Percentiles rank a stretch among this genome's conserved stretches.
Conservation (phyloP, 1,140 invertebrate species). For the Arctopsyche grandis region DNA sequence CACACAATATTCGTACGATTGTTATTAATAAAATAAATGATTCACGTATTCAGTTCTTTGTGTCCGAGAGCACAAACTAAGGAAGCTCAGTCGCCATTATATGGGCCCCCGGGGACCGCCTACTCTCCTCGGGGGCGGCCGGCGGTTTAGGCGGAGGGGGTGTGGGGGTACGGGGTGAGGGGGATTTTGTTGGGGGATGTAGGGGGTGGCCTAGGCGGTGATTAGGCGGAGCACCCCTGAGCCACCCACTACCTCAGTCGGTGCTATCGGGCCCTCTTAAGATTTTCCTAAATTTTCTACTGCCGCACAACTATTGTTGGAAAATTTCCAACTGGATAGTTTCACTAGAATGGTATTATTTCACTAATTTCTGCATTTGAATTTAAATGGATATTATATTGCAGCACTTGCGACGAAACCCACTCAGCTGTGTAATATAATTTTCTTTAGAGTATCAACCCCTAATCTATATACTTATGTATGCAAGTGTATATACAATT, state of each 20-base stretch:
- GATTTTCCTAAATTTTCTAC: conserved; percentile 41
- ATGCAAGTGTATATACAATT: no score
- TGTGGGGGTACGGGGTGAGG: not conserved
- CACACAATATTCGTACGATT: no score
- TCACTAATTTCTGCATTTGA: no score
- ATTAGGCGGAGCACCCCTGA: conserved; percentile 17
- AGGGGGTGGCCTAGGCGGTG: conserved; percentile 10
- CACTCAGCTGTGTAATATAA: no score
- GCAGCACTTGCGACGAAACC: no score
- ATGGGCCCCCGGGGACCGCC: conserved; percentile 34
- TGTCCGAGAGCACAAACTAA: conserved; percentile 42
- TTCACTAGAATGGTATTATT: not conserved
- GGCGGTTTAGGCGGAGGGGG: conserved; percentile 9
- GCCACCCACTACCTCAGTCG: conserved; percentile 4
- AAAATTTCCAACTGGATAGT: not conserved
- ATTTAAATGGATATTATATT: no score
- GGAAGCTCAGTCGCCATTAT: conserved; percentile 45
- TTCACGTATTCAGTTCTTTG: conserved; percentile 44
- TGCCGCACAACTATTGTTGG: conserved; percentile 3
- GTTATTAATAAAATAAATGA: conserved; percentile 43
- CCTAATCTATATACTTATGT: no score
- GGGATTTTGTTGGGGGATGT: not conserved
- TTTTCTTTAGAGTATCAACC: no score
- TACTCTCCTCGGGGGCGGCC: not conserved
- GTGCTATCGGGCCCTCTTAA: conserved; percentile 18